phyloP scores from a whole-genome alignment of 2,113 vertebrate genomes.

The Sardina pilchardus region DNA sequence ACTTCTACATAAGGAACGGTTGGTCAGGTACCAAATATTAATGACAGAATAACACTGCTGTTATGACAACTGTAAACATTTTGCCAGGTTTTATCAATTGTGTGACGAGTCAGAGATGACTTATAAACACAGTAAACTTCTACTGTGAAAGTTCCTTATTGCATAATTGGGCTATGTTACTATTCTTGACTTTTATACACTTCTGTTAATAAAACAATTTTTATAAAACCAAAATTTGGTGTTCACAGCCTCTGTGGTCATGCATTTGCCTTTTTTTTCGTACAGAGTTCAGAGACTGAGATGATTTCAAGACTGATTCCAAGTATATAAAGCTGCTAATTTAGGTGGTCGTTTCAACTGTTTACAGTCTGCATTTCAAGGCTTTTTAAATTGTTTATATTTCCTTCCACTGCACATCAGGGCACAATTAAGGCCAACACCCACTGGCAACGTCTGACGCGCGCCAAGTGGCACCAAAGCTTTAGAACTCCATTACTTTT shows the following conservation, averaged over 20 bases:
- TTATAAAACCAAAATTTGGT: not conserved
- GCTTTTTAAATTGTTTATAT: not conserved
- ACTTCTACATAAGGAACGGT: not conserved
- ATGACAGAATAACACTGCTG: not conserved
- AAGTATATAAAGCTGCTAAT: not conserved
- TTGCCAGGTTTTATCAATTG: not conserved
- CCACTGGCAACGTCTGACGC: no score
- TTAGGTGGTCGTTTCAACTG: not conserved
- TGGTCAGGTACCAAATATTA: not conserved
- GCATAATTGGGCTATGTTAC: not conserved
- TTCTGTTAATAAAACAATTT: constrained; percentile 3
- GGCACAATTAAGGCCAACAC: not conserved
- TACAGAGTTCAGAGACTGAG: not conserved
- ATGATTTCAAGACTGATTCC: not conserved
- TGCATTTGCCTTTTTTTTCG: not conserved
- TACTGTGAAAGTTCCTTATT: not conserved
- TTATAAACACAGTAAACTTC: not conserved
- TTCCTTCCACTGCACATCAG: not conserved
- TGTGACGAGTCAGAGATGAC: not conserved
- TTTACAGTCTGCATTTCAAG: not conserved
- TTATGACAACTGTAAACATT: not conserved
- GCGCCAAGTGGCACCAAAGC: no score
- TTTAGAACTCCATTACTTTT: no score
- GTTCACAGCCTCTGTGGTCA: not conserved
- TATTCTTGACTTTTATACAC: not conserved